Percentiles rank a stretch among this genome's conserved stretches.
phyloP scores from a whole-genome alignment of 2,113 vertebrate genomes.

The Elanoides forficatus region DNA sequence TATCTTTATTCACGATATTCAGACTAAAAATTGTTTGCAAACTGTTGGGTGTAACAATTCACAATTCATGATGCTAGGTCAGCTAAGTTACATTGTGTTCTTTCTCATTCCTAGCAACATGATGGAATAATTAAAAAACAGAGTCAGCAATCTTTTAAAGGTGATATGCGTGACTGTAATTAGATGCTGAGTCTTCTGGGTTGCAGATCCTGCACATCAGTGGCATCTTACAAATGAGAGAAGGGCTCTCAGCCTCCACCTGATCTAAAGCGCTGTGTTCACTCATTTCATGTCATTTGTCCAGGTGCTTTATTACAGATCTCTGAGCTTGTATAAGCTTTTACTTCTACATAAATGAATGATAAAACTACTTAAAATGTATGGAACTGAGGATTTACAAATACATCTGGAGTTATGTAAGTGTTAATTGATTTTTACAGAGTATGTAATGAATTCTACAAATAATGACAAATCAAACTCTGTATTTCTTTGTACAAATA shows the following conservation, averaged over 20 bases:
- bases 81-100: neutral
- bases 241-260: neutral
- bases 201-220: neutral
- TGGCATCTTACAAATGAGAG: neutral
- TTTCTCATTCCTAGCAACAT: neutral
- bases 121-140: neutral
- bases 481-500: neutral
- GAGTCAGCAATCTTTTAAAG: neutral
- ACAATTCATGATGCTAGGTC: too few relatives aligned
- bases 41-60: neutral
- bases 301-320: neutral
- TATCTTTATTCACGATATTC: neutral
- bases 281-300: neutral
- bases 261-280: neutral
- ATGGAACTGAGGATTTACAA: neutral
- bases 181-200: neutral
- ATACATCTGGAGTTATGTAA: neutral
- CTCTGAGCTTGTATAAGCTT: neutral
- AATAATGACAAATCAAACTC: neutral
- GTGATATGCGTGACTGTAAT: neutral
- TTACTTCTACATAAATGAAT: neutral
- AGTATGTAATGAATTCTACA: rapidly evolving
- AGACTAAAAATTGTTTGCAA: neutral
- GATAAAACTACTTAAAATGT: neutral
- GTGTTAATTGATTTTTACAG: neutral